Evolutionary conservation across 2,113 vertebrate genomes (phyloP), one percentile per base, ranked within the genome.

Genomic region (Myanophis thanlyinensis): DNA sequence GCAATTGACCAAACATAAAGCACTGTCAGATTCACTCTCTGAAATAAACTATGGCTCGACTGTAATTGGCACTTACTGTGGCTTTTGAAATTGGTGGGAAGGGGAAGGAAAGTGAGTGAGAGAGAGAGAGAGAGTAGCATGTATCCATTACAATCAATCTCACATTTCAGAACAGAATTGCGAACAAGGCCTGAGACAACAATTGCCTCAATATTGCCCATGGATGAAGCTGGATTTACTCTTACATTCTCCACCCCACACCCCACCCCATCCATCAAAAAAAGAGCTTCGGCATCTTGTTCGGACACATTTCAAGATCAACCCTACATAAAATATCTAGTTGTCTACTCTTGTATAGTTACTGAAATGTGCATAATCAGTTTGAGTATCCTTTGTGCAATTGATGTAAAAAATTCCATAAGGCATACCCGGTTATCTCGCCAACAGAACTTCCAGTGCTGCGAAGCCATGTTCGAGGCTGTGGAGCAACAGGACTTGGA

Each of bases 401-500:
- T n/a, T 86, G 47, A 87, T 51, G 48, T 80, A n/a, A n/a, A 87
- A n/a, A 35, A n/a, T n/a, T 12, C 30, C 22, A 12, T 88, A 67
- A 73, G n/a, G 51, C 2, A 11, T 12, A 85, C 0, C 35, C 44
- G 13, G 9, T 85, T 54, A 89, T 49, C 12, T 51, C 85, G 44
- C 35, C 73, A 67, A 87, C 95, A 99, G 99, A 98, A 98, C 46
- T 98, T 99, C 96, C 99, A 99, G 97, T 98, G 98, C 97, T 98
- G 97, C 20, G 99, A 99, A 97, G 99, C 98, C 5, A 96, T 99
- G 95, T 98, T 99, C 3, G 99, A 99, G 95, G 99, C 99, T 0
- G 98, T 99, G 47, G 99, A 99, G 94, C 99, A 99, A 97, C 99
- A 99, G 97, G 99, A 99, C 94, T 94, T 99, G 95, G 99, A 99